Conservation (phyloP, 2,888 invertebrate genomes). For the Neria commutata region DNA sequence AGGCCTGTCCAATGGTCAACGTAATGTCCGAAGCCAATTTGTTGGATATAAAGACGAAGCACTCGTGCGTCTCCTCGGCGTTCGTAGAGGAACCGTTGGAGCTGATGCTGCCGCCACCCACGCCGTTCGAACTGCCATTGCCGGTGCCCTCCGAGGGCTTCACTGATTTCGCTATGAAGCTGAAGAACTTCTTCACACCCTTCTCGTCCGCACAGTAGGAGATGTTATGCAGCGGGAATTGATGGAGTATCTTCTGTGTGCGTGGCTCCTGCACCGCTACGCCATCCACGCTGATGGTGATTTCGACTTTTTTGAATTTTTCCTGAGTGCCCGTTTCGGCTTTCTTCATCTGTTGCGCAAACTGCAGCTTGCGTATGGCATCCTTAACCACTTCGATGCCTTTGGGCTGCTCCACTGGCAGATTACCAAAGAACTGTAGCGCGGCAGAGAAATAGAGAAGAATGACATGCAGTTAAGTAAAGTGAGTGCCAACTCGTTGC, state of each 20-base stretch:
- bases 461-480: not conserved
- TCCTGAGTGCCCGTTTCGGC: slow-evolving; percentile 80
- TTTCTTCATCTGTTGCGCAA: slow-evolving; percentile 89
- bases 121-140: slow-evolving; percentile 32
- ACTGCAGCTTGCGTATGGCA: slow-evolving; percentile 93
- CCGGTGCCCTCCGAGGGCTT: slow-evolving; percentile 35
- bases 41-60: slow-evolving; percentile 97
- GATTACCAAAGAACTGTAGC: slow-evolving; percentile 88
- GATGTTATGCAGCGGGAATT: slow-evolving; percentile 95
- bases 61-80: slow-evolving; percentile 81
- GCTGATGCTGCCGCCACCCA: slow-evolving; percentile 26
- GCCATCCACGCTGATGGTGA: slow-evolving; percentile 97
- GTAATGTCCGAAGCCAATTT: slow-evolving; percentile 98
- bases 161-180: slow-evolving; percentile 60
- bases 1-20: slow-evolving; percentile 96
- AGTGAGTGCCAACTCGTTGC: not conserved
- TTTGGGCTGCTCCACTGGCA: slow-evolving; percentile 94
- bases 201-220: slow-evolving; percentile 99
- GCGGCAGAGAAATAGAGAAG: slow-evolving; percentile 16
- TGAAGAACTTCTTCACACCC: slow-evolving; percentile 94
- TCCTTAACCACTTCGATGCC: slow-evolving; percentile 98
- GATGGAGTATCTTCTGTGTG: slow-evolving; percentile 83
- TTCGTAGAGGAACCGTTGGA: slow-evolving; percentile 29
- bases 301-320: slow-evolving; percentile 89
- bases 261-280: slow-evolving; percentile 86